Conservation (phyloP, 2,888 invertebrate species). For the Brachycybe producta region DNA sequence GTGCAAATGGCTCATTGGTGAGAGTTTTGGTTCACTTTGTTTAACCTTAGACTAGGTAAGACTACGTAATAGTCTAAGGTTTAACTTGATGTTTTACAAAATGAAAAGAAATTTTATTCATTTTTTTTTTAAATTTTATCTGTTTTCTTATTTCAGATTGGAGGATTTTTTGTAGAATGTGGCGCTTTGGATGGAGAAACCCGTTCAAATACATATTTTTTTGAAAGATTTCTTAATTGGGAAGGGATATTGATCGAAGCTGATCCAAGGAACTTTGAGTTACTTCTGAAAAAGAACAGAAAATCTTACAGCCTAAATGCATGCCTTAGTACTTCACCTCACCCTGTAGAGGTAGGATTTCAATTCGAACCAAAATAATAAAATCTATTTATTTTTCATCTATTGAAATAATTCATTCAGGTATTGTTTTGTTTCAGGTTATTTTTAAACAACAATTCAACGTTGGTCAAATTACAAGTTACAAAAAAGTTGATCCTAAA, state of each 20-base stretch:
- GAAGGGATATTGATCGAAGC: constrained; percentile 61
- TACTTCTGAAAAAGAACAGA: constrained; percentile 45
- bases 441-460: constrained; percentile 37
- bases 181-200: constrained; percentile 47
- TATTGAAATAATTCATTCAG: constrained; percentile 31
- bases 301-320: constrained; percentile 54
- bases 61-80: too few species aligned
- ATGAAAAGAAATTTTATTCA: too few species aligned
- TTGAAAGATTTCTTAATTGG: constrained; percentile 59
- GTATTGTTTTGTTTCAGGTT: constrained; percentile 28
- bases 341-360: constrained; percentile 15
- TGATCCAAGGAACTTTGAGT: constrained; percentile 60
- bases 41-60: too few species aligned
- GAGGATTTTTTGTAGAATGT: constrained; percentile 59
- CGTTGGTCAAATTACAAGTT: constrained; percentile 33
- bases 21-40: too few species aligned
- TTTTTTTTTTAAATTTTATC: too few species aligned
- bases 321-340: constrained; percentile 56
- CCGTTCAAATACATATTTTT: constrained; percentile 52
- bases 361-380: too few species aligned
- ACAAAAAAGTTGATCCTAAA: constrained; percentile 16
- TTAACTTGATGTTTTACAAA: too few species aligned
- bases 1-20: too few species aligned
- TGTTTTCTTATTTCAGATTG: constrained; percentile 38
- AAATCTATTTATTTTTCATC: constrained; percentile 8